Conservation (phyloP, 2,113 vertebrate species). For the Ammodytes marinus region DNA sequence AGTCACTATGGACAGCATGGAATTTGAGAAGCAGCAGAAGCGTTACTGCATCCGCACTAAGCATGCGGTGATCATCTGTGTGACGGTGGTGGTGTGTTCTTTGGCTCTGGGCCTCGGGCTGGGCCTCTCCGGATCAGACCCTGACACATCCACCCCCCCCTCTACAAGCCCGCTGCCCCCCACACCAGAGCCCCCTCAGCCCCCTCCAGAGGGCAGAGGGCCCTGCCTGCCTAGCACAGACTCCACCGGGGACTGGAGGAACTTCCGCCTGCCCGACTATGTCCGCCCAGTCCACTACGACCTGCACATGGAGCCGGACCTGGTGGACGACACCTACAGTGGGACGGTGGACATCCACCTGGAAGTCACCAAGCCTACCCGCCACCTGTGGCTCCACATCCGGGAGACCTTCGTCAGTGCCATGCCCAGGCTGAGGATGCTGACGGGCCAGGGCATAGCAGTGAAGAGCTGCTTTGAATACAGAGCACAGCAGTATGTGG, state of each 20-base stretch:
- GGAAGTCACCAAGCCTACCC: slow-evolving; percentile 74
- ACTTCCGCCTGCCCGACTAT: slow-evolving; percentile 90
- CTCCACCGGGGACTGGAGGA: slow-evolving; percentile 85
- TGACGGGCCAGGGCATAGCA: slow-evolving; percentile 56
- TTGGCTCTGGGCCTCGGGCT: slow-evolving; percentile 91
- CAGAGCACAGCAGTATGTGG: slow-evolving; percentile 88
- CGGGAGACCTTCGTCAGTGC: slow-evolving; percentile 88
- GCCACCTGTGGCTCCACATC: slow-evolving; percentile 93
- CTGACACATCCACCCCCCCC: slow-evolving; percentile 40
- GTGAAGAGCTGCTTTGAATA: slow-evolving; percentile 91
- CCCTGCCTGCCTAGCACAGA: slow-evolving; percentile 84
- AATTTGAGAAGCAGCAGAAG: slow-evolving; percentile 83
- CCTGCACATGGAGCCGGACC: slow-evolving; percentile 88
- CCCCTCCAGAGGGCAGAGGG: slow-evolving; percentile 47
- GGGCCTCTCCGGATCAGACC: slow-evolving; percentile 84
- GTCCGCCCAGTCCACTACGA: slow-evolving; percentile 91
- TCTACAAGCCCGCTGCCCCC: slow-evolving; percentile 17
- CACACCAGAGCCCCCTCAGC: slow-evolving; percentile 31
- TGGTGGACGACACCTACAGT: slow-evolving; percentile 87
- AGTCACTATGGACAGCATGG: slow-evolving; percentile 83
- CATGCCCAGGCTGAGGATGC: slow-evolving; percentile 79
- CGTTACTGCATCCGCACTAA: slow-evolving; percentile 88
- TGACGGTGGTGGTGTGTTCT: slow-evolving; percentile 81
- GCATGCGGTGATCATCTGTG: slow-evolving; percentile 89
- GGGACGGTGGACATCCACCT: slow-evolving; percentile 88